Conservation (phyloP, 2,113 vertebrate genomes). For the Lasiurus borealis region DNA sequence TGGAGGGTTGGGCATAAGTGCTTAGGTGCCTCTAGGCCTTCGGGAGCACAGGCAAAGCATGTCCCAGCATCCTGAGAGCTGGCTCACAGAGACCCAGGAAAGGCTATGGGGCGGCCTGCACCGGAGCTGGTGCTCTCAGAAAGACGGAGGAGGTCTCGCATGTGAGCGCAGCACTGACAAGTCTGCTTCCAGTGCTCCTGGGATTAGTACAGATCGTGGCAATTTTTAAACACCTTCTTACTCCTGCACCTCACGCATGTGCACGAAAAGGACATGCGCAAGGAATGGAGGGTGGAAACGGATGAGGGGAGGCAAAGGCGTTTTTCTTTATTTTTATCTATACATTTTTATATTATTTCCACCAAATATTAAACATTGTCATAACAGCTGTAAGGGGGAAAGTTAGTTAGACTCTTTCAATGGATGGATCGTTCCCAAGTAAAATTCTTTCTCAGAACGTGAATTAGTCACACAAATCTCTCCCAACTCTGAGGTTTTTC, state of each 20-base stretch:
- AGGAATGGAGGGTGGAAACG: not conserved
- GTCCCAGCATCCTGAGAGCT: not conserved
- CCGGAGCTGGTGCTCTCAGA: not conserved
- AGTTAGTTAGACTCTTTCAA: not conserved
- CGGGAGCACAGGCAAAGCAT: not conserved
- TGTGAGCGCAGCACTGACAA: not conserved
- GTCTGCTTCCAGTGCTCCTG: not conserved
- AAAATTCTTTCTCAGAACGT: conserved; percentile 14
- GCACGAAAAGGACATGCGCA: not conserved
- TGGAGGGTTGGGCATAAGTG: not conserved
- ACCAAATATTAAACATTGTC: not conserved
- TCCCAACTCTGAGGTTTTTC: conserved; percentile 21
- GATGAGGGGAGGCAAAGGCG: not conserved
- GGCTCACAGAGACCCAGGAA: not conserved
- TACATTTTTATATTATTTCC: not conserved
- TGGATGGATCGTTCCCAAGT: not conserved
- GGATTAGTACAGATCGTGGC: not conserved
- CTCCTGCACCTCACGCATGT: not conserved
- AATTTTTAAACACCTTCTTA: not conserved
- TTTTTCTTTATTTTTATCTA: not conserved
- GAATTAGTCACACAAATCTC: conserved; percentile 20
- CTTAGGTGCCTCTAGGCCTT: not conserved
- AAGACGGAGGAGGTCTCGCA: not conserved
- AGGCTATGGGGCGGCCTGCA: not conserved
- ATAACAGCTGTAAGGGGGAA: not conserved